Evolutionary conservation across 2,113 vertebrate species (phyloP).

Genomic region (Melanostigma gelatinosum): DNA sequence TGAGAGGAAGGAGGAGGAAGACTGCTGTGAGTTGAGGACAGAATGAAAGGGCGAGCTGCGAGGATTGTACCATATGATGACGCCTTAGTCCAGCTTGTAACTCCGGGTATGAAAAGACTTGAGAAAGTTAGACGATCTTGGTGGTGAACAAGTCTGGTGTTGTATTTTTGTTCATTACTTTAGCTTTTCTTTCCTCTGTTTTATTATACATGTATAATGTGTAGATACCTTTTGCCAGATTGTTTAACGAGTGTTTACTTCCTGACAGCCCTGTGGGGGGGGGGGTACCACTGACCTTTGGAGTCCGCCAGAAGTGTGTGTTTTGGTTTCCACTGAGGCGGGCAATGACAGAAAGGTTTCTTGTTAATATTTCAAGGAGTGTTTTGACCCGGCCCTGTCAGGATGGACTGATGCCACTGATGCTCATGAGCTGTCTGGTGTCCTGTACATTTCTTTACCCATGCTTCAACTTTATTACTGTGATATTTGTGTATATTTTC

Average conservation of each 20-base stretch:
- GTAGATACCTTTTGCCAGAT: slow-evolving; percentile 70
- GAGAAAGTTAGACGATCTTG: slow-evolving; percentile 54
- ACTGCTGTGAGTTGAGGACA: neutral
- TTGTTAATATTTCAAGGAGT: slow-evolving; percentile 14
- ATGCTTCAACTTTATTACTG: slow-evolving; percentile 79
- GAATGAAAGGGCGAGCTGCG: neutral
- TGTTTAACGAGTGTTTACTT: slow-evolving; percentile 52
- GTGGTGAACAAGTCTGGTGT: slow-evolving; percentile 59
- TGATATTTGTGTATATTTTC: slow-evolving; percentile 84
- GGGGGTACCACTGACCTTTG: slow-evolving; percentile 34
- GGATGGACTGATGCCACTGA: slow-evolving; percentile 46
- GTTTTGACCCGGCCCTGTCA: slow-evolving; percentile 45
- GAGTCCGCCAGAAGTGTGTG: slow-evolving; percentile 47
- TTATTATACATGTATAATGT: slow-evolving; percentile 63
- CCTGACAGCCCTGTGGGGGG: slow-evolving; percentile 18
- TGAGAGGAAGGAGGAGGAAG: neutral
- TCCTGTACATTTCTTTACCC: slow-evolving; percentile 79
- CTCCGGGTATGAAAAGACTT: slow-evolving; percentile 54
- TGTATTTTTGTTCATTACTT: slow-evolving; percentile 38
- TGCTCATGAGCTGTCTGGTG: slow-evolving; percentile 54
- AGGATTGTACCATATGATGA: slow-evolving; percentile 57
- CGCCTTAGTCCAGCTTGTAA: slow-evolving; percentile 62
- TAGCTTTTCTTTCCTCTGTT: slow-evolving; percentile 19
- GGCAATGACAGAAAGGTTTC: slow-evolving; percentile 61
- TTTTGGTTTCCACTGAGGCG: slow-evolving; percentile 37